These are phyloP conservation scores for Pachypanchax playfairii DNA, from an alignment of 2,113 vertebrate species.

Conservation along the genomic window DNA sequence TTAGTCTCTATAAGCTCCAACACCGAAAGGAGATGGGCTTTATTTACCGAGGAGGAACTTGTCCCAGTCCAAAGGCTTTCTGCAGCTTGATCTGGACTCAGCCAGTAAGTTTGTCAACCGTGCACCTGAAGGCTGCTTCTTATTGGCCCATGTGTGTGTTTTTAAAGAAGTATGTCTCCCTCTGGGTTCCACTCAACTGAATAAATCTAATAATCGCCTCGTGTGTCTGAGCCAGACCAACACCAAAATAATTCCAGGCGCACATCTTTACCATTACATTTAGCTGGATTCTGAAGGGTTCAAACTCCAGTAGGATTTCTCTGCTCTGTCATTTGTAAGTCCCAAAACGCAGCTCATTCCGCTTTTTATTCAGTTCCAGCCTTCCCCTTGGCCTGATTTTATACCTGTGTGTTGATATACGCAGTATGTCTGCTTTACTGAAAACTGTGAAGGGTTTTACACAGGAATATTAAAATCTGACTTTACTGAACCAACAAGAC, in stretches of 20 bases:
- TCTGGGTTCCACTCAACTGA: slow-evolving; percentile 9
- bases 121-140: slow-evolving; percentile 10
- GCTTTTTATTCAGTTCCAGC: slow-evolving; percentile 59
- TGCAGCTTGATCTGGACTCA: slow-evolving; percentile 7
- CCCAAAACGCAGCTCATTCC: slow-evolving; percentile 44
- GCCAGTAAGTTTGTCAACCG: not conserved
- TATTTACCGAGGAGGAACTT: slow-evolving; percentile 32
- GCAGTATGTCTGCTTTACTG: slow-evolving; percentile 48
- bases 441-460: slow-evolving; percentile 48
- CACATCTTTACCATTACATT: slow-evolving; percentile 17
- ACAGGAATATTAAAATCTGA: slow-evolving; percentile 63
- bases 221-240: not conserved
- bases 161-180: slow-evolving; percentile 25
- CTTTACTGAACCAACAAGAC: slow-evolving; percentile 30
- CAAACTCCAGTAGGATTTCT: slow-evolving; percentile 37
- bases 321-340: slow-evolving; percentile 47
- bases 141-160: slow-evolving; percentile 7
- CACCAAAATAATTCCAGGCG: slow-evolving; percentile 4
- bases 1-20: slow-evolving; percentile 72
- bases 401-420: slow-evolving; percentile 61
- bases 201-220: slow-evolving; percentile 1
- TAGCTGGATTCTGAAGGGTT: slow-evolving; percentile 33
- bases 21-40: slow-evolving; percentile 44
- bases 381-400: slow-evolving; percentile 70
- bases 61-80: slow-evolving; percentile 21